Conservation (phyloP, 2,888 invertebrate species). For the Acholoe squamosa region DNA sequence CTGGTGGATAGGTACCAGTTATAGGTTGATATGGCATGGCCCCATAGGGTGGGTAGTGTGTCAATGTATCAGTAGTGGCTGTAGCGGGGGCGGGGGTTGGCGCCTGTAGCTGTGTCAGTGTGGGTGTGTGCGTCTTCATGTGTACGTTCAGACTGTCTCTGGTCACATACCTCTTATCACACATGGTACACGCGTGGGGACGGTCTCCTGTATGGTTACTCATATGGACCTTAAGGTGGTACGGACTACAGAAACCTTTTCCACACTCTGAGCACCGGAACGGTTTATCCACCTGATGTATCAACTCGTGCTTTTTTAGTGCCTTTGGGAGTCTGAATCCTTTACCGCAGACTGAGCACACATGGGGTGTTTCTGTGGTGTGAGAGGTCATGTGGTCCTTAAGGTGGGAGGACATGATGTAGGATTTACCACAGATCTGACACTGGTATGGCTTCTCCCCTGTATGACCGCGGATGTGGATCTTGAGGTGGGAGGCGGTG, state of each 20-base stretch:
- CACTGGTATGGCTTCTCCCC: neutral
- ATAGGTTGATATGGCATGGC: too few relatives aligned
- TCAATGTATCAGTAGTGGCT: too few relatives aligned
- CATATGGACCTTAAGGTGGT: neutral
- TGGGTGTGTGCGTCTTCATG: constrained; percentile 12
- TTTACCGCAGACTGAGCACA: neutral
- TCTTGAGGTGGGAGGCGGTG: neutral
- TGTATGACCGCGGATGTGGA: neutral
- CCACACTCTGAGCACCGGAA: constrained; percentile 29
- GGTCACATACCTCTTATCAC: constrained; percentile 11
- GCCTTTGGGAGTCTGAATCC: neutral
- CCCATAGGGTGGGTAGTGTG: too few relatives aligned
- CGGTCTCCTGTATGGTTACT: constrained; percentile 42
- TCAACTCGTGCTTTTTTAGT: neutral
- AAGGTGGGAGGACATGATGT: neutral
- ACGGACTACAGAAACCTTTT: neutral
- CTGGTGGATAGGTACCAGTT: too few relatives aligned
- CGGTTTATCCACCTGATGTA: constrained; percentile 33
- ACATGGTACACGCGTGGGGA: neutral
- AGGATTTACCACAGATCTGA: neutral
- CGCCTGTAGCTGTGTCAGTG: neutral
- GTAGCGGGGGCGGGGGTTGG: too few relatives aligned
- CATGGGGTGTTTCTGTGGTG: neutral
- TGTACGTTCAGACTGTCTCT: neutral
- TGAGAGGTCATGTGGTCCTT: neutral